phyloP scores from a whole-genome alignment of 2,113 vertebrate genomes.

The Arenaria interpres region DNA sequence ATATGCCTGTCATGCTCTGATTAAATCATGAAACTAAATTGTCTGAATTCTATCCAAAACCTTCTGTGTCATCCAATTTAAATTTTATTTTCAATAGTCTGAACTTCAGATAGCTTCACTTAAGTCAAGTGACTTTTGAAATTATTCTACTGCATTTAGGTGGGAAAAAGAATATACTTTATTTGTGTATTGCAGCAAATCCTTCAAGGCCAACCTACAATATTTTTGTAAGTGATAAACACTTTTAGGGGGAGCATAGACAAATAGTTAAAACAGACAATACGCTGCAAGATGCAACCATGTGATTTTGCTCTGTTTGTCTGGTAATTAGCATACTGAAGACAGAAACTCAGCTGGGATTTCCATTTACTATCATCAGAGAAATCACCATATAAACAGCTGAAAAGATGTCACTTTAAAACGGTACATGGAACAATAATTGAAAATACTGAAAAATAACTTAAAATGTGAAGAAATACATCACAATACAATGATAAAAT shows the following conservation, averaged over 20 bases:
- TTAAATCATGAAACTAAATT: conserved; percentile 4
- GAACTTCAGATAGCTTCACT: not conserved
- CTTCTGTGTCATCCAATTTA: not conserved
- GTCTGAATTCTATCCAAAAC: not conserved
- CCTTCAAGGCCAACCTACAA: not conserved
- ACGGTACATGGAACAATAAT: not conserved
- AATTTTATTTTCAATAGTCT: not conserved
- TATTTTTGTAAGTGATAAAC: not conserved
- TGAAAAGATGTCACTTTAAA: not conserved
- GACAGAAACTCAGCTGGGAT: not conserved
- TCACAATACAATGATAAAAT: not conserved
- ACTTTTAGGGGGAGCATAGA: not conserved
- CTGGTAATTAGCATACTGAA: not conserved
- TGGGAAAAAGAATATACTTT: not conserved
- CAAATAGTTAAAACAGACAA: not conserved
- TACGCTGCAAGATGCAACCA: not conserved
- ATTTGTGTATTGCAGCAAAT: not conserved
- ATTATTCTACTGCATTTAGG: not conserved
- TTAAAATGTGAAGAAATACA: not conserved
- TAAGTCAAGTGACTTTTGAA: not conserved
- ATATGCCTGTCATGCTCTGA: not conserved
- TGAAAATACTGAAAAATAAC: not conserved
- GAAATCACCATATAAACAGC: not conserved
- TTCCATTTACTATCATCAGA: not conserved
- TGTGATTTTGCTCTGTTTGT: not conserved